Percentiles rank a stretch among this genome's conserved stretches.
phyloP scores from a whole-genome alignment of 2,797 vertebrate species.

The Crotalus adamanteus region DNA sequence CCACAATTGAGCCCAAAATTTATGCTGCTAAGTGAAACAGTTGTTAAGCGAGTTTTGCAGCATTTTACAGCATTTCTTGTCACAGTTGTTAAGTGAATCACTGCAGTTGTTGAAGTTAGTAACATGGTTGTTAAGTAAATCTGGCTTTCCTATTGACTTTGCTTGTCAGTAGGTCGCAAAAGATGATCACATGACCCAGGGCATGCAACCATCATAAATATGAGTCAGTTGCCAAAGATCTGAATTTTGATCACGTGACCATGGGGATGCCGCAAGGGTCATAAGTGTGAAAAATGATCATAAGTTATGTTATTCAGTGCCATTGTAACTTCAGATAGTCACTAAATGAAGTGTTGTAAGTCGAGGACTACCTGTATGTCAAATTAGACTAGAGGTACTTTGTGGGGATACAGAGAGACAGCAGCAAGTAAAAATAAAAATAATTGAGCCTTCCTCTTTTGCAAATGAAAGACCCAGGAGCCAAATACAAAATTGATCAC shows the following conservation, averaged over 20 bases:
- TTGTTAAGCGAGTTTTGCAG: not conserved
- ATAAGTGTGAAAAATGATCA: not conserved
- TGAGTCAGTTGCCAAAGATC: not conserved
- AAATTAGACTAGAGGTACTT: not conserved
- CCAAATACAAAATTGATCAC: not conserved
- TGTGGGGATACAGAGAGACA: not conserved
- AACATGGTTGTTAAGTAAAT: not conserved
- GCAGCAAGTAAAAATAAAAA: not conserved
- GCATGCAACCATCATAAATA: not conserved
- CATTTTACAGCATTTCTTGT: not conserved
- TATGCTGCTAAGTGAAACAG: not conserved
- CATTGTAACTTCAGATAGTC: not conserved
- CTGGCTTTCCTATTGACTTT: not conserved
- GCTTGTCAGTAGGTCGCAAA: not conserved
- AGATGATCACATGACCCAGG: not conserved
- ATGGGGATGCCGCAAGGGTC: rapidly evolving
- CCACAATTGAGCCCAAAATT: not conserved
- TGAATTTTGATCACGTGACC: not conserved
- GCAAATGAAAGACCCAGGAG: not conserved
- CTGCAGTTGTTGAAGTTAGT: not conserved
- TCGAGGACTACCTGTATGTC: not conserved
- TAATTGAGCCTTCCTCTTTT: not conserved
- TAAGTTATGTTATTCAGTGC: not conserved
- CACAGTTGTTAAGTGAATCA: not conserved
- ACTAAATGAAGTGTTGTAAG: not conserved